Base-by-base conservation (phyloP, 2,888 invertebrate genomes). In the Clitarchus hookeri region DNA sequence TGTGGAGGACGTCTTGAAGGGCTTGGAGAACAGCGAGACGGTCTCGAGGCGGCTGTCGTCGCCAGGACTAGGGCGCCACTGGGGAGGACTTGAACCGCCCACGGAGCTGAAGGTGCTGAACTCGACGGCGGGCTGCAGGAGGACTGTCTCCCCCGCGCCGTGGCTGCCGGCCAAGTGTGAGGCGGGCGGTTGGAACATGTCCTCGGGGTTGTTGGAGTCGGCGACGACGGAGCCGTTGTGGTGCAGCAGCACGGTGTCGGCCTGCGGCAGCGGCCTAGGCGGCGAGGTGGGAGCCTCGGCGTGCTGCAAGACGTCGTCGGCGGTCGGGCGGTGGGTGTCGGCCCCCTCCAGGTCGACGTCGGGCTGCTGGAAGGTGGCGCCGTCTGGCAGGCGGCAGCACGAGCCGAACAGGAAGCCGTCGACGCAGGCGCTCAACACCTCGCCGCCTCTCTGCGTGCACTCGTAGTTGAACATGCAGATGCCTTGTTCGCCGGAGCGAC, bases 381-480 rank as follows among this genome's bases (percentile, higher is more conserved):
- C 36, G 91, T 90, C 85, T 88, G 94, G 94, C 44, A 97, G 93
- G 90, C 96, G 95, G 90, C 98, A 98, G 91, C 98, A 98, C 0
- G 98, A 97, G 1, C 98, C 98, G 90, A 97, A 97, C n/a, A 97
- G 93, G 91, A 97, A 97, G 0, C 98, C 97, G 90, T 98, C 97
- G 95, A 97, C 97, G 90, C 98, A 98, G 0, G 97, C 96, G 0
- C 97, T 97, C 0, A 98, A 96, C 88, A 97, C 96, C 90, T 96
- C 95, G 0, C 98, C 98, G 0, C 94, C 94, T 88, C 96, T 93
- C 89, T 95, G 95, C 0, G 93, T 93, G 90, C 98, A 98, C 90
- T 98, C 97, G 90, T 97, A 97, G 92, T 98, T 97, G 93, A 98
- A 98, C 98, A 98, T 98, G 91, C 98, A 98, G 90, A 97, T 95